These are phyloP conservation scores for Bovichtus variegatus DNA, from an alignment of 2,797 vertebrate genomes.

Conservation along the genomic window DNA sequence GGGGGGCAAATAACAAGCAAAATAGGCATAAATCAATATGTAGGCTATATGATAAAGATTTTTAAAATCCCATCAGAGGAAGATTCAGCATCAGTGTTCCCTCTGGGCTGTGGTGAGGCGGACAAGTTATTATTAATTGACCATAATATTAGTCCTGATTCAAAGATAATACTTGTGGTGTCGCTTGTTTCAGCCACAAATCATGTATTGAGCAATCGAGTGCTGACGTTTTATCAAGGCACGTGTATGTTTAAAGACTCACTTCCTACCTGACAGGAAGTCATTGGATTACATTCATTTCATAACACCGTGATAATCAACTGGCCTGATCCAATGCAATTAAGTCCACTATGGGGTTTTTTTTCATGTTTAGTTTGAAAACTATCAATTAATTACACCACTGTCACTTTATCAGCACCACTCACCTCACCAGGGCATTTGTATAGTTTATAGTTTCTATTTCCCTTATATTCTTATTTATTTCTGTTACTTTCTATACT, in stretches of 20 bases:
- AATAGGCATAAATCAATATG: not conserved
- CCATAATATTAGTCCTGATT: slow-evolving; percentile 4
- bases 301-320: not conserved
- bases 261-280: not conserved
- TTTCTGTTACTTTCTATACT: no score
- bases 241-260: not conserved
- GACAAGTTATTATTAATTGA: slow-evolving; percentile 1
- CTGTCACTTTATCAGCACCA: no score
- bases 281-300: slow-evolving; percentile 1
- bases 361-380: not conserved
- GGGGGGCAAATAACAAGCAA: not conserved
- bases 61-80: not conserved
- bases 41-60: not conserved
- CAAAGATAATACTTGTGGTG: not conserved
- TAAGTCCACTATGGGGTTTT: not conserved
- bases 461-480: no score
- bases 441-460: no score
- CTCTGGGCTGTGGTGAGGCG: not conserved
- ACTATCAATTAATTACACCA: no score
- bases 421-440: no score
- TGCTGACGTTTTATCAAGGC: slow-evolving; percentile 4
- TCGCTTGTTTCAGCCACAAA: not conserved
- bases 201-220: not conserved
- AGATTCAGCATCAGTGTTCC: not conserved
- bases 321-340: slow-evolving; percentile 3